Percentiles rank a stretch among this genome's conserved stretches.
phyloP scores from a whole-genome alignment of 2,797 vertebrate species.

The Gymnothorax reevesii region DNA sequence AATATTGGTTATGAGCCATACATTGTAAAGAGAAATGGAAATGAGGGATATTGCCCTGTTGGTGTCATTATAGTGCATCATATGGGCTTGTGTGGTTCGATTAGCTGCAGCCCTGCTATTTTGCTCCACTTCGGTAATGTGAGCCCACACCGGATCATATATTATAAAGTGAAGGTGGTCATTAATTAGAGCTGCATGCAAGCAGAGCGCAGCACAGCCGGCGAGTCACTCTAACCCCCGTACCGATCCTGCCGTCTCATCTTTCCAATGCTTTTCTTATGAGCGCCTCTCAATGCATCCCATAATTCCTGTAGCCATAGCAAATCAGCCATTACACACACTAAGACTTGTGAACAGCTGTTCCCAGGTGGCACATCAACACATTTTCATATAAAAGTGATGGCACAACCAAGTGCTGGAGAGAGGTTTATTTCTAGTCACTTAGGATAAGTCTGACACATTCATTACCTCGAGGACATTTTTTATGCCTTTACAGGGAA shows the following conservation, averaged over 20 bases:
- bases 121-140: background rate
- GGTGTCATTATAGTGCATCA: background rate
- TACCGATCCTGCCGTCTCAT: slow-evolving; percentile 47
- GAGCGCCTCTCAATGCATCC: slow-evolving; percentile 18
- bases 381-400: slow-evolving; percentile 29
- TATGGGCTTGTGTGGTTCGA: background rate
- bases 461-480: slow-evolving; percentile 8
- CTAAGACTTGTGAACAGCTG: slow-evolving; percentile 28
- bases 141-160: slow-evolving; percentile 5
- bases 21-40: background rate
- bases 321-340: slow-evolving; percentile 13
- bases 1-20: too few relatives aligned
- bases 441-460: slow-evolving; percentile 9
- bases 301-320: slow-evolving; percentile 45
- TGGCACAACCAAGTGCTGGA: slow-evolving; percentile 6
- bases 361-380: slow-evolving; percentile 36
- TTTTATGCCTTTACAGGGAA: background rate
- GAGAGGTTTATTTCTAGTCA: slow-evolving; percentile 15
- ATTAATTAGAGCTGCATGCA: slow-evolving; percentile 25
- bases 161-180: slow-evolving; percentile 20
- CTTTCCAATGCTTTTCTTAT: slow-evolving; percentile 34
- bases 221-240: slow-evolving; percentile 33
- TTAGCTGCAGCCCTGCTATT: background rate
- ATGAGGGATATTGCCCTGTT: background rate
- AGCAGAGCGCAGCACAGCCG: slow-evolving; percentile 3